phyloP scores from a whole-genome alignment of 2,113 vertebrate genomes.

The Sitta europaea region DNA sequence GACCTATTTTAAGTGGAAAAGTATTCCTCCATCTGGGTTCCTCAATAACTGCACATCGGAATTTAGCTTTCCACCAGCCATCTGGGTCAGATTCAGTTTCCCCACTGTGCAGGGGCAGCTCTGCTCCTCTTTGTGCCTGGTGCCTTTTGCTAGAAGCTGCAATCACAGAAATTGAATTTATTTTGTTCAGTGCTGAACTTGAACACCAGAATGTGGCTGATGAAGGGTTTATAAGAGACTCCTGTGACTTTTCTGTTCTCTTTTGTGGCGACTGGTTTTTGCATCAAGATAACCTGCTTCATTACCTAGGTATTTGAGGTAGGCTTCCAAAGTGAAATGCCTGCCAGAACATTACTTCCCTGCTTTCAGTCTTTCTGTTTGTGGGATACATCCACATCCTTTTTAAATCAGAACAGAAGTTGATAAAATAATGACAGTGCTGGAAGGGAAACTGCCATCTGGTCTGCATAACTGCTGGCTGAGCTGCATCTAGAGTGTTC shows the following conservation, averaged over 20 bases:
- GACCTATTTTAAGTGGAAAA: not conserved
- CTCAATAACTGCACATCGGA: not conserved
- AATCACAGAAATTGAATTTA: not conserved
- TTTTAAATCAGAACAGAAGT: constrained; percentile 2
- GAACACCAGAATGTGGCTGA: accelerated
- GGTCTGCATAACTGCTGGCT: constrained; percentile 28
- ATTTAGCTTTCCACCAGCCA: not conserved
- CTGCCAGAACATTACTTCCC: not conserved
- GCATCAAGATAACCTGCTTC: not conserved
- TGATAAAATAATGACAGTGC: constrained; percentile 33
- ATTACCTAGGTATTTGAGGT: not conserved
- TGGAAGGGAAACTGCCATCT: constrained; percentile 12
- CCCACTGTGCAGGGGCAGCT: not conserved
- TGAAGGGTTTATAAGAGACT: not conserved
- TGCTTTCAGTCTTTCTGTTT: not conserved
- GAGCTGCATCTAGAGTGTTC: not conserved
- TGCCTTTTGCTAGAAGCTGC: not conserved
- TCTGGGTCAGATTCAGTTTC: not conserved
- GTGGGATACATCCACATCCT: not conserved
- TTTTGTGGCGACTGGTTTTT: not conserved
- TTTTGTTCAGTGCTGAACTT: not conserved
- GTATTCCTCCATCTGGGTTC: not conserved
- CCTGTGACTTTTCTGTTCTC: not conserved
- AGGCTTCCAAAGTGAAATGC: not conserved
- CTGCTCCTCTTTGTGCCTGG: not conserved